Percentiles rank a stretch among this genome's conserved stretches.
These are phyloP conservation scores for Mixornis gularis DNA, from an alignment of 2,113 vertebrate genomes.

Conservation along the genomic window DNA sequence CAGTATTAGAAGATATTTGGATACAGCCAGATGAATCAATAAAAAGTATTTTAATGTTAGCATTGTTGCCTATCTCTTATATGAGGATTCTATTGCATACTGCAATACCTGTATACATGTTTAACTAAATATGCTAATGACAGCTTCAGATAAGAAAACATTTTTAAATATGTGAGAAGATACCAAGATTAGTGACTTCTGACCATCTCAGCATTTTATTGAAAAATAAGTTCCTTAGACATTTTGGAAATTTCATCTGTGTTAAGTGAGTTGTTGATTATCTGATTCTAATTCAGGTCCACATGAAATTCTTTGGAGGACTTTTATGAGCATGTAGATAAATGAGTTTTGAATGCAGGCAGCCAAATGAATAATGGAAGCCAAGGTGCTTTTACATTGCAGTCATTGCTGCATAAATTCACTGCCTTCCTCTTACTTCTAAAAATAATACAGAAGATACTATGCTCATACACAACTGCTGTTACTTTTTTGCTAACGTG, in stretches of 20 bases:
- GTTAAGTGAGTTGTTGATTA: neutral
- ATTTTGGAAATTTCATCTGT: neutral
- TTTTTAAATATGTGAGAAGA: neutral
- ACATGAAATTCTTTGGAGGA: neutral
- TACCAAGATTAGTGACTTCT: neutral
- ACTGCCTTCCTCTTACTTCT: neutral
- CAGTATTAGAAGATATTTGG: neutral
- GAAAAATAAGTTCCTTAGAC: neutral
- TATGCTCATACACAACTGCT: neutral
- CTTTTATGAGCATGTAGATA: neutral
- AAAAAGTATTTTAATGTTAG: neutral
- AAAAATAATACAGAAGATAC: neutral
- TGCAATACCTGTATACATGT: neutral
- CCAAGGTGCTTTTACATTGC: neutral
- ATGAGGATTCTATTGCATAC: fast-evolving
- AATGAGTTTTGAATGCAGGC: neutral
- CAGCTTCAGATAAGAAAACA: neutral
- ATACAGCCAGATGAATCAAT: neutral
- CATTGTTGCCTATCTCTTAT: neutral
- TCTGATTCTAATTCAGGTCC: neutral
- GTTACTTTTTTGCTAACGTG: neutral
- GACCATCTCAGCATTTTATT: neutral
- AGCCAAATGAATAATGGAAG: neutral
- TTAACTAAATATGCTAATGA: neutral
- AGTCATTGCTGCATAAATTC: neutral